Conservation (phyloP, 2,888 invertebrate species). For the Maniola hyperantus region DNA sequence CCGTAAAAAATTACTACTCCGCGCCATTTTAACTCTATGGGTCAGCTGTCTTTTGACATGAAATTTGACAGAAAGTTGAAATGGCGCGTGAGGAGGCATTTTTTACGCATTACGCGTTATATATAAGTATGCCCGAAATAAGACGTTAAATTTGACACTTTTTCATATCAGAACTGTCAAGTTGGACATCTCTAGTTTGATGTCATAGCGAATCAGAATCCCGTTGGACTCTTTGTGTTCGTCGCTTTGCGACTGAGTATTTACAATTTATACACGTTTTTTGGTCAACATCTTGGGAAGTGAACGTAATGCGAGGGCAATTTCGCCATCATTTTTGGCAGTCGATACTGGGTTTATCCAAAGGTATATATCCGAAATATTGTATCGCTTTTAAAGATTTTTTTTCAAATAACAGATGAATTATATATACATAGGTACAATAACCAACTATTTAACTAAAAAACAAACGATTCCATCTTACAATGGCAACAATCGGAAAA, state of each 20-base stretch:
- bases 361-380: slow-evolving; percentile 29
- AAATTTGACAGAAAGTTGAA: too few species aligned
- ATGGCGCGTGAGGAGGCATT: too few species aligned
- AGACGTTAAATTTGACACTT: not conserved
- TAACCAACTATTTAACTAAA: not conserved
- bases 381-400: slow-evolving; percentile 2
- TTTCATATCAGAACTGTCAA: not conserved
- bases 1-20: too few species aligned
- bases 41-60: too few species aligned
- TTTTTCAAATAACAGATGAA: not conserved
- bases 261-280: slow-evolving; percentile 59
- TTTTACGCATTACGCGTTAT: too few species aligned
- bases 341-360: slow-evolving; percentile 31
- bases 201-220: not conserved
- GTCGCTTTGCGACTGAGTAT: slow-evolving; percentile 47
- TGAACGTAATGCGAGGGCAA: slow-evolving; percentile 56
- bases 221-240: slow-evolving; percentile 41
- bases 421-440: not conserved
- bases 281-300: slow-evolving; percentile 75
- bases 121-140: not conserved
- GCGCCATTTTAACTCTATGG: too few species aligned
- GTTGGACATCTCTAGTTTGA: slow-evolving; percentile 4
- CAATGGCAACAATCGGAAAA: slow-evolving; percentile 16
- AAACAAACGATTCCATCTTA: slow-evolving; percentile 14
- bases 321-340: slow-evolving; percentile 37